Conservation (phyloP, 35 echinoderm and acorn worm species). For the Heliocidaris tuberculata region DNA sequence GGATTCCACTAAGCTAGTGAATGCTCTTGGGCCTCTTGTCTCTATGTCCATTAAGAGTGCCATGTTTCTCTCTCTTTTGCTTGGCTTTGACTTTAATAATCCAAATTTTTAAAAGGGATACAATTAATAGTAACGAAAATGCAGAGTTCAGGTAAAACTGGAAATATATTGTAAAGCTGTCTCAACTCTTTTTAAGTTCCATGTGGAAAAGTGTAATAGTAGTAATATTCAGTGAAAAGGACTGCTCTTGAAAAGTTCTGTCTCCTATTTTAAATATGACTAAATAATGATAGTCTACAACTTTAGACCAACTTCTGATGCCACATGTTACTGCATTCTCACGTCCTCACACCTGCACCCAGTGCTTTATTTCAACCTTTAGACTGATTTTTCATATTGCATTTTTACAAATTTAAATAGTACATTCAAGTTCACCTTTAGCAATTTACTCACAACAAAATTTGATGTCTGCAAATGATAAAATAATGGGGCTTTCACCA, state of each 20-base stretch:
- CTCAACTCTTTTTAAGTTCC: background rate
- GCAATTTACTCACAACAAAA: too few species aligned
- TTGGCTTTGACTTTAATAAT: slow-evolving; percentile 57
- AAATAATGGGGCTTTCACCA: too few species aligned
- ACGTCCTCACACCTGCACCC: too few species aligned
- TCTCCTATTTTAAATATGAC: too few species aligned
- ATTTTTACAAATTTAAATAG: too few species aligned
- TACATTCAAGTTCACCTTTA: too few species aligned
- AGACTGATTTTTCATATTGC: too few species aligned
- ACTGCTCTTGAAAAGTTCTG: background rate
- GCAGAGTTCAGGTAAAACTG: background rate
- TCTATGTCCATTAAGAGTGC: slow-evolving; percentile 73
- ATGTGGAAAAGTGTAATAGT: background rate
- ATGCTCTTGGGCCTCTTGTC: slow-evolving; percentile 78
- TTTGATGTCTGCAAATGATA: too few species aligned
- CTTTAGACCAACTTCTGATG: too few species aligned
- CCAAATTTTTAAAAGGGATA: background rate
- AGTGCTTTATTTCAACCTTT: too few species aligned
- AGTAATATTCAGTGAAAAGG: background rate
- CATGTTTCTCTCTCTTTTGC: slow-evolving; percentile 45
- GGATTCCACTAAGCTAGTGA: slow-evolving; percentile 51
- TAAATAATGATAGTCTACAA: background rate
- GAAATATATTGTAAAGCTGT: background rate
- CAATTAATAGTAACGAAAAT: background rate
- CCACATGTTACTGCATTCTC: too few species aligned